Evolutionary conservation across 2,113 vertebrate genomes (phyloP), one percentile per base, ranked within the genome.

Genomic region (Electrona antarctica): DNA sequence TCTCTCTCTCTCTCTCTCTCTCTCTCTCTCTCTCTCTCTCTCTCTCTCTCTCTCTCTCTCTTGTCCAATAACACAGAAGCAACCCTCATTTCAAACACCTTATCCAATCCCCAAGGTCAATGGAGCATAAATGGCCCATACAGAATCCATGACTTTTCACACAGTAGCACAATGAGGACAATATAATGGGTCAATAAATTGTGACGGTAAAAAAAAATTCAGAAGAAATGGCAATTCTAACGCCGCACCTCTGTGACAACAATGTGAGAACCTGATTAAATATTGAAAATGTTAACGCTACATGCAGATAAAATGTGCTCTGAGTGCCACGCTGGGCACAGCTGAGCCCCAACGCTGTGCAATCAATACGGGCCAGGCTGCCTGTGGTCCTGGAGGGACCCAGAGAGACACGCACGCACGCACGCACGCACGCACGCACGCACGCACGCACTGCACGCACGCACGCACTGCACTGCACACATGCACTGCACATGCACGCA

Each of bases 201-300:
- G 1, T 41, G 33, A 41, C 33, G 3, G 33, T 41, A 41, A 41
- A 41, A 41, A 41, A 41, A 6, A n/a, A 21, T 21, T 21, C 21
- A 21, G 21, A 21, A 21, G 21, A 21, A 21, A 21, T 21, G 21
- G 45, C 41, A 0, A n/a, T 64, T 29, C 47, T 9, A 12, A 28
- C 15, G 33, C 3, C 29, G 51, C 56, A 55, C 69, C 59, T 73
- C 52, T 15, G n/a, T 21, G n/a, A 21, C 75, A 72, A 78, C 74
- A 8, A 64, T 14, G 69, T 77, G 71, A 76, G 84, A 89, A 83
- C 72, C 78, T 84, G 79, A 87, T 90, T 86, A 90, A 90, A 92
- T 89, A 89, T 89, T 91, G 85, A 90, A 89, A 87, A 88, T 87
- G 89, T 90, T 86, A 88, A 89, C 65, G 70, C 73, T 76, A 85